Evolutionary conservation across 1,140 invertebrate genomes (phyloP), one percentile per base, ranked within the genome.

Genomic region (Geopemphigus sp.): DNA sequence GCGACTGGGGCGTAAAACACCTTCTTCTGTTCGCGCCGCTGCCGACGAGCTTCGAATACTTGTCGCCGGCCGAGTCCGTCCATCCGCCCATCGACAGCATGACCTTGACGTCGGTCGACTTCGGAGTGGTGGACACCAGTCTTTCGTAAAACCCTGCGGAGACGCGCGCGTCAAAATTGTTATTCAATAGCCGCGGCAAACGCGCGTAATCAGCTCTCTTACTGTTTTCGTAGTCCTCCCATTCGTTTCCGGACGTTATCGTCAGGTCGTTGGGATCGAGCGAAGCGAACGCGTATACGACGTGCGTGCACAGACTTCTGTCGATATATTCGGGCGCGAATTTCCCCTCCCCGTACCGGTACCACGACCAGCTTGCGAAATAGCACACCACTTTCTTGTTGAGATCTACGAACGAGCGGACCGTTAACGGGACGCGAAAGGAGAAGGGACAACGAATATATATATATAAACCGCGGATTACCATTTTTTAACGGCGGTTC

Each of bases 201-300:
- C 32, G 32, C 32, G 32, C 32, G 32, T 8, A 8, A 39, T 8
- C 32, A 3, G 32, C 32, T 24, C 47, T 88, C 87, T 91, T 88
- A 92, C 94, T 91, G 83, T 95, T 93, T 76, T 94, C 92, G 32
- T 94, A 88, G 85, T 96, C 95, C 8, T 92, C 90, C 91, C 92
- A 94, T 19, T 92, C 90, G 87, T 96, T 94, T 72, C 93, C 93
- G 66, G 93, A 88, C 45, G 92, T 92, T 6, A 95, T 89, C 0
- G 89, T 85, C 3, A 95, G 85, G 8, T 89, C 91, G 50, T 93
- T 90, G 0, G 92, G 90, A 84, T 95, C 92, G 22, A 96, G 85
- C 15, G 91, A 91, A n/a, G 93, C 94, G 84, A 95, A 97, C 0
- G 95, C 94, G 83, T 97, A 97, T 17, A 97, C 88, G 5, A 97